Evolutionary conservation across 37 sponge, comb jelly and placozoan genomes (phyloP), one percentile per base, ranked within the genome.

Genomic region (Diacarnus erythraeanus): DNA sequence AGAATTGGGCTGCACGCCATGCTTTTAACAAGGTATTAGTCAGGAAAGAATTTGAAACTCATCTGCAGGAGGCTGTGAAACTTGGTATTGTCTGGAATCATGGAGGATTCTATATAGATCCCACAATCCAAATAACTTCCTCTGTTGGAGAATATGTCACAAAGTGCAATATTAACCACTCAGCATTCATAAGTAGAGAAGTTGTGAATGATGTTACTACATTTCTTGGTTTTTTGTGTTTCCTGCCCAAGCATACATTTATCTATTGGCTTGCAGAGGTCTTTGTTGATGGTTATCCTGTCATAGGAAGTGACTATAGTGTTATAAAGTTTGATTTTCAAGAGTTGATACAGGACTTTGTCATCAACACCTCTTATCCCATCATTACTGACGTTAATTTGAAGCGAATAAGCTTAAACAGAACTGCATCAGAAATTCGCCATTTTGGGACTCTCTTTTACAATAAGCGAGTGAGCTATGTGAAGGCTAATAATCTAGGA

Each of bases 61-160:
- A 15, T 47, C 51, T 47, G 6, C 64, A 63, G 18, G 64, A 63
- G 31, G 64, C 18, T 6, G 64, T 6, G 8, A 63, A n/a, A 27
- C 17, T 63, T 63, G 64, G 20, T 15, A 12, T 63, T 15, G 4
- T 63, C 17, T 63, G 64, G 64, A 63, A 6, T 8, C 31, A 15
- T 63, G 64, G 64, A 20, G 64, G 64, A n/a, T 20, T 63, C 31
- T 63, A 20, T 63, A 15, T 63, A 63, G 64, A 63, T 63, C 64
- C 64, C 20, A 20, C 64, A 8, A 6, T 47, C 4, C 64, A 12
- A 9, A 12, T 47, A 6, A 6, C 51, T 12, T 15, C 10, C 6
- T 47, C 51, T 15, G n/a, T n/a, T n/a, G n/a, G n/a, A n/a, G n/a
- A n/a, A n/a, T n/a, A n/a, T n/a, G n/a, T n/a, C n/a, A n/a, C n/a